Percentiles rank a stretch among this genome's conserved stretches.
Conservation (phyloP, 2,113 vertebrate species). For the Oxygymnocypris stewartii region DNA sequence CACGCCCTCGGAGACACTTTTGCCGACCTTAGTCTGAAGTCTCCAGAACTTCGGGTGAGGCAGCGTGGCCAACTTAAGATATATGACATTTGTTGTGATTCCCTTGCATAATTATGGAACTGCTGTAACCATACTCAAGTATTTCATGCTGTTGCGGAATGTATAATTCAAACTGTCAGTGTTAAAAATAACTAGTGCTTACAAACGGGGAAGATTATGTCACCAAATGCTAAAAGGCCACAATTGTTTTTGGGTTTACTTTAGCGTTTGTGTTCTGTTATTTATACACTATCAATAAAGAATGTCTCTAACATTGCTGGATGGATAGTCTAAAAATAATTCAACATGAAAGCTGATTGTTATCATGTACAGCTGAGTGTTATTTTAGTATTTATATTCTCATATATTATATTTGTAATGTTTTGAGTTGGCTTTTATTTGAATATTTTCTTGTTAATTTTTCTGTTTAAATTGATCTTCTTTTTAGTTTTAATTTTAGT, state of each 20-base stretch:
- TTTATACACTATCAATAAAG: neutral
- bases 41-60: constrained; percentile 90
- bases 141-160: constrained; percentile 14
- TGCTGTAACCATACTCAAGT: neutral
- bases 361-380: neutral
- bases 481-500: neutral
- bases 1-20: constrained; percentile 93
- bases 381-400: neutral
- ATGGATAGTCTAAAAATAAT: neutral
- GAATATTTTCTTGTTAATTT: neutral
- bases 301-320: neutral
- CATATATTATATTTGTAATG: neutral
- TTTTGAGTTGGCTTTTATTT: neutral
- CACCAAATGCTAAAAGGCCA: neutral
- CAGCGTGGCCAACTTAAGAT: neutral
- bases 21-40: constrained; percentile 98
- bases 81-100: neutral
- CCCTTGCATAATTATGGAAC: neutral
- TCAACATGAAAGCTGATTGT: neutral
- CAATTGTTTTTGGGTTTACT: neutral
- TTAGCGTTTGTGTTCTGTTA: neutral
- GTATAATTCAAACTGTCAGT: neutral
- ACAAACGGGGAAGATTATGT: neutral
- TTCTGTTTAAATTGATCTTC: neutral
- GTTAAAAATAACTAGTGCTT: constrained; percentile 1